Percentiles rank a stretch among this genome's conserved stretches.
phyloP scores from a whole-genome alignment of 2,888 invertebrate species.

The Calephelis perditalis region DNA sequence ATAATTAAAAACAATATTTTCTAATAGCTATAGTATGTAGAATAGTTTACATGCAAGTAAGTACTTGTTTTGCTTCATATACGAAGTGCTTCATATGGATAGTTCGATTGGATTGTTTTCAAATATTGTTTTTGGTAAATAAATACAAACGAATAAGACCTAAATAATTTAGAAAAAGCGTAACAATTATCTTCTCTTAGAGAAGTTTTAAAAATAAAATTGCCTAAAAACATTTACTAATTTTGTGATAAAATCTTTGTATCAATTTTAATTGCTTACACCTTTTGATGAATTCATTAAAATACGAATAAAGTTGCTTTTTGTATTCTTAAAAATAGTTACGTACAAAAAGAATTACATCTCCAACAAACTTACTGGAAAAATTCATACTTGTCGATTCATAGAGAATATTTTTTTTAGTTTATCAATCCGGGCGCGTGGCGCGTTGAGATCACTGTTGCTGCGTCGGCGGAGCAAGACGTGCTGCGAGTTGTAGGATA shows the following conservation, averaged over 20 bases:
- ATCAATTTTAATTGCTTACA: neutral
- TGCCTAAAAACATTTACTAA: slow-evolving; percentile 6
- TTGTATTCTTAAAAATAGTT: neutral
- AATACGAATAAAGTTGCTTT: neutral
- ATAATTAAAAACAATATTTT: no score
- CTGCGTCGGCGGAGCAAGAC: slow-evolving; percentile 79
- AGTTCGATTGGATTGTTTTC: no score
- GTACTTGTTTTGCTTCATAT: neutral
- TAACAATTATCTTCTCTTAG: slow-evolving; percentile 10
- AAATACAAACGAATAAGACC: slow-evolving; percentile 8
- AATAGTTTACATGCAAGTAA: no score
- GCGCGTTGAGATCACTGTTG: slow-evolving; percentile 66
- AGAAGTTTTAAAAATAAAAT: slow-evolving; percentile 8
- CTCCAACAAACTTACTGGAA: neutral
- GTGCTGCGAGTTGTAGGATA: slow-evolving; percentile 94
- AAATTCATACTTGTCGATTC: neutral
- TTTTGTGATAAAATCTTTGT: neutral
- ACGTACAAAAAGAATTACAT: neutral
- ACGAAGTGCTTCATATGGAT: neutral
- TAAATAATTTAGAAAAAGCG: slow-evolving; percentile 7
- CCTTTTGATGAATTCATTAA: neutral
- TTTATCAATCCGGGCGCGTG: slow-evolving; percentile 21
- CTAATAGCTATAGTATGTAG: no score
- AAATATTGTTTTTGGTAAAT: neutral
- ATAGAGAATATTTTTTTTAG: neutral